A percentile compares a stretch with the other conserved stretches of the same genome.
phyloP scores from a whole-genome alignment of 2,797 vertebrate species.

The Alcedo atthis region DNA sequence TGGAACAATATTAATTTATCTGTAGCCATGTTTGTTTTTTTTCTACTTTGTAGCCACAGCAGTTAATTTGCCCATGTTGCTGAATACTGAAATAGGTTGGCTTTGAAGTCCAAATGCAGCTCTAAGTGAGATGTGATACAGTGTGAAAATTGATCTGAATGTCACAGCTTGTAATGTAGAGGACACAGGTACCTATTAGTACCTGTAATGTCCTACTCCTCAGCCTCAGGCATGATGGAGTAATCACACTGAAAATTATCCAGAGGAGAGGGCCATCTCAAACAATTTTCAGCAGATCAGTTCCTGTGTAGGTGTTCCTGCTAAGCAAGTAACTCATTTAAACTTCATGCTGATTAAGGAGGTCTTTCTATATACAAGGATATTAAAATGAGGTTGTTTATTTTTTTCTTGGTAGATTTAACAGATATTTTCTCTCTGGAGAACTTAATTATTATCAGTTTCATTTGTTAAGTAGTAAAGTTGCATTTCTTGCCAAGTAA shows the following conservation, averaged over 20 bases:
- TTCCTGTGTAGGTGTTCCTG: conserved; percentile 42
- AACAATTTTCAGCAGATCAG: conserved; percentile 44
- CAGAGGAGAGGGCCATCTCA: conserved; percentile 23
- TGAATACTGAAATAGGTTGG: background rate
- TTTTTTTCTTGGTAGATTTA: conserved; percentile 7
- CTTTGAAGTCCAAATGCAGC: conserved; percentile 35
- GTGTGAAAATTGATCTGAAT: conserved; percentile 55
- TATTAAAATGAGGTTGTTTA: conserved; percentile 28
- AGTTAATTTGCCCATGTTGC: background rate
- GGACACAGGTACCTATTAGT: conserved; percentile 1
- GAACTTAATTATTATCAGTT: conserved; percentile 30
- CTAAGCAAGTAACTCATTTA: conserved; percentile 57
- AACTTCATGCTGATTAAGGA: conserved; percentile 50
- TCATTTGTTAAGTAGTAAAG: conserved; percentile 44
- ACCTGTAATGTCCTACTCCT: conserved; percentile 20
- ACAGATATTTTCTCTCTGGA: conserved; percentile 26
- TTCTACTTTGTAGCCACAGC: background rate
- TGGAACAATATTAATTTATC: background rate
- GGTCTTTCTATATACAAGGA: conserved; percentile 18
- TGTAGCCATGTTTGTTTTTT: background rate
- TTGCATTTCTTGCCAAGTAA: conserved; percentile 34
- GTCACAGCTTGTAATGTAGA: conserved; percentile 20
- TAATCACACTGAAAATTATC: conserved; percentile 49
- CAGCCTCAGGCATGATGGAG: background rate
- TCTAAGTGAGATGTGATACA: background rate